phyloP scores from a whole-genome alignment of 2,113 vertebrate species.

The Tragelaphus imberbis region DNA sequence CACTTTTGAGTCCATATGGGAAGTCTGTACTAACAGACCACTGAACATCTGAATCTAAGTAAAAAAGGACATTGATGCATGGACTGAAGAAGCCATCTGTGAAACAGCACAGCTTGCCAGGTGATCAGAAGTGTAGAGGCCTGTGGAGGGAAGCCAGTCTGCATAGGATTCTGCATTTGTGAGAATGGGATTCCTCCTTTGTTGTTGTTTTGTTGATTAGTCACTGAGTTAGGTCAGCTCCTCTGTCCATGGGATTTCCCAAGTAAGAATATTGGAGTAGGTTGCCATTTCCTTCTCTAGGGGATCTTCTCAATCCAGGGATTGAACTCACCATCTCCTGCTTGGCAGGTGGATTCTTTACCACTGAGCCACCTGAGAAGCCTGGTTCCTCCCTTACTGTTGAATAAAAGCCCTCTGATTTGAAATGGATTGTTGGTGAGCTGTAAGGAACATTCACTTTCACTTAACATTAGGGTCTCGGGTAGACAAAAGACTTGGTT shows the following conservation, averaged over 20 bases:
- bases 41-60: constrained; percentile 51
- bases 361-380: background rate
- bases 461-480: background rate
- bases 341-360: background rate
- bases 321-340: background rate
- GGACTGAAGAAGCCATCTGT: constrained; percentile 56
- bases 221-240: background rate
- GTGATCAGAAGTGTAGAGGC: constrained; percentile 77
- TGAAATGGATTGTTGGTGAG: constrained; percentile 21
- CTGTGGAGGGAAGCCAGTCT: constrained; percentile 87
- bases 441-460: background rate
- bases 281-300: background rate
- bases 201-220: background rate
- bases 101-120: constrained; percentile 67
- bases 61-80: constrained; percentile 54
- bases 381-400: background rate
- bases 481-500: constrained; percentile 66
- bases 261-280: background rate
- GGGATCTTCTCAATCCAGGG: background rate
- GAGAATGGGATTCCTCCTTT: constrained; percentile 66
- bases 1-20: constrained; percentile 66
- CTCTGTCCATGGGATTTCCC: background rate
- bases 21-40: constrained; percentile 65
- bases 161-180: constrained; percentile 84
- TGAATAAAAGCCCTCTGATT: background rate